phyloP scores from a whole-genome alignment of 35 echinoderm and acorn worm species.

The Nesometra sesokonis region DNA sequence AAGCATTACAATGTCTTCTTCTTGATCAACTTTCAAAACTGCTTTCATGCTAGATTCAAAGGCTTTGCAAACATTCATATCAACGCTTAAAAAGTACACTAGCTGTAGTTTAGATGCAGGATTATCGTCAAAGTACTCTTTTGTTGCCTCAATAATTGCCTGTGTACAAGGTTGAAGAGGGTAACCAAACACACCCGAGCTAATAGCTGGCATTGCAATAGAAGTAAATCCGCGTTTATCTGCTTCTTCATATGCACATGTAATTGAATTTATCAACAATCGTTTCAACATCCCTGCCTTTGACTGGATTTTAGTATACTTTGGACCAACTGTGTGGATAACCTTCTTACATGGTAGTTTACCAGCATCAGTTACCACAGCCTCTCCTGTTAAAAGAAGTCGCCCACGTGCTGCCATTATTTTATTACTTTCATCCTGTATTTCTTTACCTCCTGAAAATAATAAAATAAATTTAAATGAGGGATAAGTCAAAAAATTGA shows the following conservation, averaged over 20 bases:
- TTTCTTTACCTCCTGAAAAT: background rate
- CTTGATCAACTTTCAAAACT: background rate
- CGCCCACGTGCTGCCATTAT: constrained; percentile 6
- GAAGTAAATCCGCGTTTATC: background rate
- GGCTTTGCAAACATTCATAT: background rate
- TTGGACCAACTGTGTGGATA: constrained; percentile 34
- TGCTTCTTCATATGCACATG: background rate
- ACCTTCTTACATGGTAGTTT: constrained; percentile 31
- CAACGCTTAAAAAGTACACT: background rate
- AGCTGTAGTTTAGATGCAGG: background rate
- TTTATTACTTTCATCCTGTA: constrained; percentile 16
- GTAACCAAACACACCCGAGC: constrained; percentile 29
- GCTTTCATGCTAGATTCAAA: background rate
- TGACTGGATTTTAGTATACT: background rate
- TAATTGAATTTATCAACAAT: background rate
- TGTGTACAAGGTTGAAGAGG: constrained; percentile 18
- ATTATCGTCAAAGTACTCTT: constrained; percentile 3
- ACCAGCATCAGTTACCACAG: constrained; percentile 16
- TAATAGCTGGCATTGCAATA: constrained; percentile 34
- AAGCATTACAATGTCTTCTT: background rate
- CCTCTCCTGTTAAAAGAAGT: background rate
- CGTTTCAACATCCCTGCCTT: background rate
- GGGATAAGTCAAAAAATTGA: no score
- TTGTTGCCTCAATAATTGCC: constrained; percentile 2
- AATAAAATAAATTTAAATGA: no score